Base-by-base conservation (phyloP, 1,140 invertebrate genomes). In the Antheraea mylitta region DNA sequence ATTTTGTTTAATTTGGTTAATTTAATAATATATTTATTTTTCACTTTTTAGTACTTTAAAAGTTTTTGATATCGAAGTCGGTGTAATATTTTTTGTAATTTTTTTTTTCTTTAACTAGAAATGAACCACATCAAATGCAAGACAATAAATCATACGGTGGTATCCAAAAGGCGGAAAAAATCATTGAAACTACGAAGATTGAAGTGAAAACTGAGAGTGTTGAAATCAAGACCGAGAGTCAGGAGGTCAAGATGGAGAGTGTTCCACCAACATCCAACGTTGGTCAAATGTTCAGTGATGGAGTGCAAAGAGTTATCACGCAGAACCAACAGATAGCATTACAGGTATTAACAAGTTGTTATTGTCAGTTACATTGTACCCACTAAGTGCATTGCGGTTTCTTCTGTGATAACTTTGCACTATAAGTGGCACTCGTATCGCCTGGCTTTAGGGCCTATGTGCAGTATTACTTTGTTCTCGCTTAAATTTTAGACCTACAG, bases 261-360 rank as follows among this genome's bases (percentile, higher is more conserved):
- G 60, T 73, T n/a, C 72, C 67, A 1, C 62, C 73, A 0, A 70
- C 73, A 6, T 70, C 75, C 16, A 77, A 61, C 7, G 68, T 81
- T 5, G 70, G 73, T 3, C 83, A 81, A 36, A 80, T 90, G 74
- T 86, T 79, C 73, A 70, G 68, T n/a, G 86, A 90, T 16, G 78
- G 82, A 8, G 78, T 88, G 0, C 86, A 86, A 53, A 80, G 85
- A 45, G 77, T 83, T 3, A 82, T 90, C 22, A 75, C 85, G 7
- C 81, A 81, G 53, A 85, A 79, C 60, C 85, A 89, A 48, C 88
- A 89, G 67, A 83, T 87, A 58, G 74, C 85, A 8, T 73, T 90
- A 64, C 88, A 90, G 80, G 88, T 89, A 36, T 18, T 19, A 42
- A 58, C 30, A 61, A 53, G 16, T 22, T 48, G 9, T 60, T 18